Evolutionary conservation across 1,140 invertebrate genomes (phyloP), one percentile per base, ranked within the genome.

Genomic region (Proales similis): DNA sequence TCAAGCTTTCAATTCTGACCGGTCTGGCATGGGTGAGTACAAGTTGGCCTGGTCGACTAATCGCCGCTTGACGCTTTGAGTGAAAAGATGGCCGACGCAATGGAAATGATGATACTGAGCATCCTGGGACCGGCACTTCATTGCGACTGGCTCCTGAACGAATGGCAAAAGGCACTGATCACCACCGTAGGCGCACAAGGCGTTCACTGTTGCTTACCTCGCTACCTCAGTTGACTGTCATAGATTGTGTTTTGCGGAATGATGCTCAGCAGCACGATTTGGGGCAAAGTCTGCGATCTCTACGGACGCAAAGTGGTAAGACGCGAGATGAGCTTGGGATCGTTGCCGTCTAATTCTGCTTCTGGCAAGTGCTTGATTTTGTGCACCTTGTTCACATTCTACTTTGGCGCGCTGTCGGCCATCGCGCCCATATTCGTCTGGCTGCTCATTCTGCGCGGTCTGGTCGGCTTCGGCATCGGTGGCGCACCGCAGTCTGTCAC

Each of bases 101-200:
- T 95, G 90, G 91, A 95, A 79, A 94, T 95, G 86, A 94, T 91
- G 71, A 91, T 95, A 70, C 77, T 96, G 5, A 88, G 87, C 67
- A 92, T 95, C 66, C 74, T 95, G 12, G 88, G 87, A 43, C 90
- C 90, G 43, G 87, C 90, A 0, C 75, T 95, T 17, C 87, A 90
- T 71, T 95, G 90, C 76, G 85, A 88, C 74, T 95, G 90, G 90
- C 83, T 86, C 69, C 86, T 95, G 65, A 82, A 84, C 65, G 82
- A 85, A 76, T 88, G 82, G 72, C 80, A 84, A 67, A 81, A 86
- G 74, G 85, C 85, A 30, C 71, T 85, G 20, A 81, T 85, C 4
- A 87, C 85, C 36, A 86, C 84, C 27, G 84, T 84, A 79, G 68
- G 68, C 48, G 48, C 45, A 49, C 29, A 36, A 19, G 63, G 65